Evolutionary conservation across 2,113 vertebrate species (phyloP).

Genomic region (Salvelinus sp.): DNA sequence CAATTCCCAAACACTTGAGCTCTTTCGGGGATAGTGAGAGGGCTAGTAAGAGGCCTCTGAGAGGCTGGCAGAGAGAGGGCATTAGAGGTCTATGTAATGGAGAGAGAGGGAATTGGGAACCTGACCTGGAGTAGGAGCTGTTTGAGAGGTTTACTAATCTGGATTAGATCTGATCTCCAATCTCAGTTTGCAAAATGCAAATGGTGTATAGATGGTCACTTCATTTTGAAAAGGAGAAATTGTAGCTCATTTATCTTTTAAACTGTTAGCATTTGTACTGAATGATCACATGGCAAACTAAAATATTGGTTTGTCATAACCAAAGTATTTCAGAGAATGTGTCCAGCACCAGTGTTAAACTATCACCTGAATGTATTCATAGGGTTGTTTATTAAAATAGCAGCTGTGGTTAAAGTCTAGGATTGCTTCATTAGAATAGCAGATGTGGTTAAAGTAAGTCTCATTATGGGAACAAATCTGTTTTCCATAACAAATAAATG

Average conservation of each 20-base stretch:
- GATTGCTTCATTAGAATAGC: too few species aligned
- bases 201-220: not conserved
- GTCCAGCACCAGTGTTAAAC: too few species aligned
- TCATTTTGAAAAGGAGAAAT: not conserved
- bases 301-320: too few species aligned
- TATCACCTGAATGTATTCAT: too few species aligned
- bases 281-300: too few species aligned
- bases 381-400: not conserved
- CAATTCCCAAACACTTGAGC: not conserved
- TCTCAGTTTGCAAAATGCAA: conserved; percentile 22
- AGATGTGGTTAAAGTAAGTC: conserved; percentile 5
- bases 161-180: conserved; percentile 74
- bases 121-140: conserved; percentile 16
- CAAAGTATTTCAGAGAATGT: too few species aligned
- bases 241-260: too few species aligned
- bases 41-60: not conserved
- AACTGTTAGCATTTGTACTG: too few species aligned
- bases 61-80: conserved; percentile 1
- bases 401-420: not conserved
- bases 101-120: conserved; percentile 15
- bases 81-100: not conserved
- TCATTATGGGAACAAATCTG: not conserved
- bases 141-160: conserved; percentile 54
- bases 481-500: conserved; percentile 1
- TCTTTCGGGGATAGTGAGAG: conserved; percentile 31